Evolutionary conservation across 1,140 invertebrate genomes (phyloP).

Genomic region (Drosophila ambigua): DNA sequence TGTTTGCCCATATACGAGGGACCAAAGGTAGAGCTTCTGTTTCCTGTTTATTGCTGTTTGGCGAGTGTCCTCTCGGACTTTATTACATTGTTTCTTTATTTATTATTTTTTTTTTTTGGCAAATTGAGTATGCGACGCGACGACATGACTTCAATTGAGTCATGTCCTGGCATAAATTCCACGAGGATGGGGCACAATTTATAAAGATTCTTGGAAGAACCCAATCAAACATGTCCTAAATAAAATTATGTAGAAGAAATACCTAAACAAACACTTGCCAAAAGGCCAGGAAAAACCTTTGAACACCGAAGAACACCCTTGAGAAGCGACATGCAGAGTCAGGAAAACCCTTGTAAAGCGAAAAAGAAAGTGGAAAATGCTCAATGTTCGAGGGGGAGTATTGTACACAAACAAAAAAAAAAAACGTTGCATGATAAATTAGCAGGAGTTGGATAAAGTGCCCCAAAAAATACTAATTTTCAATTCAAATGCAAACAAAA

Average conservation of each 20-base stretch:
- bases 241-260: slow-evolving; percentile 64
- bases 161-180: slow-evolving; percentile 59
- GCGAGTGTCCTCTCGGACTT: slow-evolving; percentile 45
- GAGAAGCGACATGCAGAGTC: no score
- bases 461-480: slow-evolving; percentile 75
- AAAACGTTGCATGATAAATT: slow-evolving; percentile 74
- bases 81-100: slow-evolving; percentile 55
- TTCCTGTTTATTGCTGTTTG: slow-evolving; percentile 64
- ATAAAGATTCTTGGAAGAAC: slow-evolving; percentile 33
- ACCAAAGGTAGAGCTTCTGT: slow-evolving; percentile 29
- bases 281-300: slow-evolving; percentile 30
- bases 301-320: no score
- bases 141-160: slow-evolving; percentile 70
- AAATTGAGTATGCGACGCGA: slow-evolving; percentile 56
- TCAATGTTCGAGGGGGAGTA: background rate
- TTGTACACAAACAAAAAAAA: slow-evolving; percentile 1
- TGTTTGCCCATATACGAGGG: background rate
- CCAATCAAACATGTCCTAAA: slow-evolving; percentile 81
- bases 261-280: slow-evolving; percentile 70
- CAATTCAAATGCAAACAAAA: slow-evolving; percentile 82
- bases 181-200: slow-evolving; percentile 24
- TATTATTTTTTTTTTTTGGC: slow-evolving; percentile 14
- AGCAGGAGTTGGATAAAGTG: slow-evolving; percentile 61
- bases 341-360: slow-evolving; percentile 7
- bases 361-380: slow-evolving; percentile 34